Evolutionary conservation across 2,888 invertebrate genomes (phyloP), one percentile per base, ranked within the genome.

Genomic region (Aspidapion aeneum): DNA sequence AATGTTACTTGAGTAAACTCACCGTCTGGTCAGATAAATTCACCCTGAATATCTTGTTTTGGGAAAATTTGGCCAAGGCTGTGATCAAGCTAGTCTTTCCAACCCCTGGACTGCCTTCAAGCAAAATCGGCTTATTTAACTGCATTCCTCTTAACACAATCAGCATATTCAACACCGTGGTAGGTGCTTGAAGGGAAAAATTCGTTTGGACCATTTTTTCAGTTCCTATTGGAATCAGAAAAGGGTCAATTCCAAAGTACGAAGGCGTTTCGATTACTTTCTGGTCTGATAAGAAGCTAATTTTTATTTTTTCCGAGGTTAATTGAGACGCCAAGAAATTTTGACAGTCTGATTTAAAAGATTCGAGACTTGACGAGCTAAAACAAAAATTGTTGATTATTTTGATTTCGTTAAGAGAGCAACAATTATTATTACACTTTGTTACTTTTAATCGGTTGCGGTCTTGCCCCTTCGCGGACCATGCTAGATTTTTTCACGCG

Each of bases 1-100:
- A n/a, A n/a, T n/a, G n/a, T n/a, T 21, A n/a, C n/a, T n/a, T n/a
- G n/a, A n/a, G n/a, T n/a, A n/a, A n/a, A 82, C 86, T 82, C 82
- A 93, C 93, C 49, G 99, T 99, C 82, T 99, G 99, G 75, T 99
- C 99, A 58, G 98, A 98, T 57, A 99, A 84, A 83, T 99, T 99
- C 64, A 99, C 95, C 55, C 99, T 85, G 16, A 96, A 89, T 35
- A 98, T 86, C 74, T 87, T 85, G 77, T 95, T 88, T 1, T 94
- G 93, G 1, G 95, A 88, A 7, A 88, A 87, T 74, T 87, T 89
- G 0, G 98, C 97, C 51, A 99, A 82, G 21, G 96, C 96, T 60
- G 90, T 88, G 1, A 99, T 93, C 61, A 98, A 84, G 70, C 96
- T 96, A 0, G 98, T 98, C 81, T 99, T 99, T 1, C 99, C 99